A percentile compares a stretch with the other conserved stretches of the same genome.
phyloP scores from a whole-genome alignment of 2,797 vertebrate genomes.

The Gastrophryne carolinensis region DNA sequence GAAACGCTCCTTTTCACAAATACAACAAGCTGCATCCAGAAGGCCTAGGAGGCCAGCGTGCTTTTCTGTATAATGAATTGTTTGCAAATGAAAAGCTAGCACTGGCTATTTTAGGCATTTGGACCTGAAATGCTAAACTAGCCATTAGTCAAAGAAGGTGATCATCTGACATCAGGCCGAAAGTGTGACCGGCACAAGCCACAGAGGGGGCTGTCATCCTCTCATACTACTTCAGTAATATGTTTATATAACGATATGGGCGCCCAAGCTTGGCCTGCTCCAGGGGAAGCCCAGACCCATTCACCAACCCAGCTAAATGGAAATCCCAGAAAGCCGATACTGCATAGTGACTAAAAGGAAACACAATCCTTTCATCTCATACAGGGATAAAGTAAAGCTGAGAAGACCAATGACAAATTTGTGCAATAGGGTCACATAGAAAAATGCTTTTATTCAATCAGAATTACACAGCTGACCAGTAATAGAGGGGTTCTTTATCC shows the following conservation, averaged over 20 bases:
- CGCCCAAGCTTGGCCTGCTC: not conserved
- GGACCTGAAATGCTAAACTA: conserved; percentile 63
- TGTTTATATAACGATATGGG: not conserved
- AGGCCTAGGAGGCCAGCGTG: conserved; percentile 65
- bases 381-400: too few relatives aligned
- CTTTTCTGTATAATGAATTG: conserved; percentile 69
- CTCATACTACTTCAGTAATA: not conserved
- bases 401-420: too few relatives aligned
- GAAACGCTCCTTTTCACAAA: conserved; percentile 87
- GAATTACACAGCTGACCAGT: too few relatives aligned
- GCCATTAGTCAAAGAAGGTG: conserved; percentile 64
- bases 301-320: too few relatives aligned
- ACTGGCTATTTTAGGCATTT: conserved; percentile 65
- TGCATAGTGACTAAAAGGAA: too few relatives aligned
- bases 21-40: conserved; percentile 76
- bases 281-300: too few relatives aligned
- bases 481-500: too few relatives aligned
- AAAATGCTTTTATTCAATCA: too few relatives aligned
- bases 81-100: conserved; percentile 74
- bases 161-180: conserved; percentile 56
- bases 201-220: conserved; percentile 55
- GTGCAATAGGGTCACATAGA: too few relatives aligned
- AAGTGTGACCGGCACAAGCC: conserved; percentile 61
- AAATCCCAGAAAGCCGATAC: too few relatives aligned
- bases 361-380: too few relatives aligned